phyloP scores from a whole-genome alignment of 2,797 vertebrate species.

The Threskiornis aethiopicus region DNA sequence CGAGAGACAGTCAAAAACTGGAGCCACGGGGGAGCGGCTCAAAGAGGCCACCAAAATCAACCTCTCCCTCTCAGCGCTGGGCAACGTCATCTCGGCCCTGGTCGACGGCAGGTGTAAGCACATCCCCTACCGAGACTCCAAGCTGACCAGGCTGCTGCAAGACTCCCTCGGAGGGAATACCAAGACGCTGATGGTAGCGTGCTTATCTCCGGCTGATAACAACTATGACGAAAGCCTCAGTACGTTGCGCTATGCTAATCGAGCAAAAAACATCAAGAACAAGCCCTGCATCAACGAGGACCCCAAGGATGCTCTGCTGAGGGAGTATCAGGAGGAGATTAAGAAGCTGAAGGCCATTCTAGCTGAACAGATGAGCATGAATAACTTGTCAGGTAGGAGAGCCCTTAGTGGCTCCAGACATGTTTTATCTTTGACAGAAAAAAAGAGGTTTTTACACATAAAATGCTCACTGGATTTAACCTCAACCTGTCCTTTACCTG shows the following conservation, averaged over 20 bases:
- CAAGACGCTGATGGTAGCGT: constrained; percentile 90
- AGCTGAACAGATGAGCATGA: constrained; percentile 74
- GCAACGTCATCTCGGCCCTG: constrained; percentile 89
- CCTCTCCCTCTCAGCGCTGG: constrained; percentile 88
- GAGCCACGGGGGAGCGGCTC: constrained; percentile 85
- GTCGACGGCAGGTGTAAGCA: constrained; percentile 85
- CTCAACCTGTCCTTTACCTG: constrained; percentile 1
- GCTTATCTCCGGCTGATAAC: constrained; percentile 87
- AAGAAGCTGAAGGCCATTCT: constrained; percentile 82
- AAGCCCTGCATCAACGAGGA: constrained; percentile 88
- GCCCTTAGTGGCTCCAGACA: background rate
- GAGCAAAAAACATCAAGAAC: constrained; percentile 90
- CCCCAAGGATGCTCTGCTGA: constrained; percentile 90
- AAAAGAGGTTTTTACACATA: background rate
- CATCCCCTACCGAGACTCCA: constrained; percentile 89
- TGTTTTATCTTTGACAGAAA: background rate
- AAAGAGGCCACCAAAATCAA: constrained; percentile 93
- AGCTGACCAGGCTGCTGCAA: constrained; percentile 90
- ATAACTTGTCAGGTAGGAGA: constrained; percentile 71
- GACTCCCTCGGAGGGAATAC: constrained; percentile 91
- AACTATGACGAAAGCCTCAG: constrained; percentile 90
- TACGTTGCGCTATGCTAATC: constrained; percentile 85
- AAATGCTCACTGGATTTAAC: background rate
- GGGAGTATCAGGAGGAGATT: constrained; percentile 92
- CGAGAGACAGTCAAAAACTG: constrained; percentile 91